A percentile compares a stretch with the other conserved stretches of the same genome.
Evolutionary conservation across 2,888 invertebrate species (phyloP).

Genomic region (Agelastica alni): DNA sequence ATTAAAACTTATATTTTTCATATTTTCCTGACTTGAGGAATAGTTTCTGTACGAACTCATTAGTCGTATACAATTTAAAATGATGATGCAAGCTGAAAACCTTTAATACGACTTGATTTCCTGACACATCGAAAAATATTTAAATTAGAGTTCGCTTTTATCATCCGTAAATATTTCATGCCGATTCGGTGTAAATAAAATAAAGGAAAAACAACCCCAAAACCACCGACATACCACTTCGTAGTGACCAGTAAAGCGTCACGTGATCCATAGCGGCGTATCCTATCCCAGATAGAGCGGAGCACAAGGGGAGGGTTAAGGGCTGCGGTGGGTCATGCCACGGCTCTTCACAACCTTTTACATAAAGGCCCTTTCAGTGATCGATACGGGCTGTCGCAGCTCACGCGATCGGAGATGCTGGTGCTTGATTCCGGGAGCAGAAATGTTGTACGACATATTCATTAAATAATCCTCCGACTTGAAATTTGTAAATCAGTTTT

Average conservation of each 20-base stretch:
- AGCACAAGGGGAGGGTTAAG: constrained; percentile 17
- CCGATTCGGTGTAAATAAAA: not conserved
- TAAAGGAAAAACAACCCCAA: not conserved
- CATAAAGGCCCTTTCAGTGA: constrained; percentile 20
- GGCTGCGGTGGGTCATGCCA: constrained; percentile 23
- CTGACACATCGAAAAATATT: too few relatives aligned
- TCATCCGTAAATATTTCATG: not conserved
- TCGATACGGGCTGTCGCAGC: constrained; percentile 24
- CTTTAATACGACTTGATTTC: too few relatives aligned
- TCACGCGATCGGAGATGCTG: constrained; percentile 26
- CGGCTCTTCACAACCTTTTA: constrained; percentile 18
- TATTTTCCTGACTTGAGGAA: too few relatives aligned
- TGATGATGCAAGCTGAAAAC: too few relatives aligned
- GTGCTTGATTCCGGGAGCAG: constrained; percentile 15
- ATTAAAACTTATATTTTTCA: too few relatives aligned
- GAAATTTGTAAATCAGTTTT: too few relatives aligned
- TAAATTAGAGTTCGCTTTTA: too few relatives aligned
- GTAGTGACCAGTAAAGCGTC: constrained; percentile 6
- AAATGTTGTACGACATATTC: not conserved
- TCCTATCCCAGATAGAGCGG: constrained; percentile 12
- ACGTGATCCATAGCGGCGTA: constrained; percentile 14
- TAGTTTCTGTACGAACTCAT: too few relatives aligned
- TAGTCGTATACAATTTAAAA: too few relatives aligned
- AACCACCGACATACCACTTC: constrained; percentile 1
- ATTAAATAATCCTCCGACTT: too few relatives aligned